These are phyloP conservation scores for Leucania comma DNA, from an alignment of 2,888 invertebrate genomes.

Conservation along the genomic window DNA sequence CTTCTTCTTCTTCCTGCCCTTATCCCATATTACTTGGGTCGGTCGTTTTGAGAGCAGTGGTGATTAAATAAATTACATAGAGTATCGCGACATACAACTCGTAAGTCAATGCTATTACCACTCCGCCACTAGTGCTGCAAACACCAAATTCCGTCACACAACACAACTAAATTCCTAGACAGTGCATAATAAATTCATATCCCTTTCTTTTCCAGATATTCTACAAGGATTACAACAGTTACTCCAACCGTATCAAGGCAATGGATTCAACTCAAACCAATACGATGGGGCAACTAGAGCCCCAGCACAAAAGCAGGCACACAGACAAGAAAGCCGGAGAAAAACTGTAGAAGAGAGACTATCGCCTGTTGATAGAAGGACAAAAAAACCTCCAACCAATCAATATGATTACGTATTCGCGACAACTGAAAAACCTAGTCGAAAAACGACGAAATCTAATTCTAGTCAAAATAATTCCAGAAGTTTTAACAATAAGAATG, in stretches of 20 bases:
- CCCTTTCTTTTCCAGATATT: conserved; percentile 74
- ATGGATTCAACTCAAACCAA: conserved; percentile 29
- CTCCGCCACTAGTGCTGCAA: too few relatives aligned
- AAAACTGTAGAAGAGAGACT: conserved; percentile 40
- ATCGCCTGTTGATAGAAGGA: conserved; percentile 40
- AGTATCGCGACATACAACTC: too few relatives aligned
- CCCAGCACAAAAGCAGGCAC: conserved; percentile 43
- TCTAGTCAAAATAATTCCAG: conserved; percentile 60
- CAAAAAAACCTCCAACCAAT: conserved; percentile 42
- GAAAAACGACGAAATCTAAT: conserved; percentile 58
- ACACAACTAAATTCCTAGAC: too few relatives aligned
- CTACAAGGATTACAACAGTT: conserved; percentile 77
- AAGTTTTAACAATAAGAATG: conserved; percentile 42
- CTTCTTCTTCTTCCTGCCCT: too few relatives aligned
- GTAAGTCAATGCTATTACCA: too few relatives aligned
- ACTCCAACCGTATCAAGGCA: conserved; percentile 65
- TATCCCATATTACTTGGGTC: too few relatives aligned
- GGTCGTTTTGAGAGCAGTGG: too few relatives aligned
- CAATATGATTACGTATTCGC: conserved; percentile 60
- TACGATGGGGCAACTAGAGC: conserved; percentile 50
- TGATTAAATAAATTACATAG: too few relatives aligned
- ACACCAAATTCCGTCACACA: too few relatives aligned
- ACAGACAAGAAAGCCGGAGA: conserved; percentile 47
- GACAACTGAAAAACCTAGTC: conserved; percentile 68
- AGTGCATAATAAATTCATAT: not conserved